Evolutionary conservation across 2,797 vertebrate species (phyloP).

Genomic region (Centroberyx gerrardi): DNA sequence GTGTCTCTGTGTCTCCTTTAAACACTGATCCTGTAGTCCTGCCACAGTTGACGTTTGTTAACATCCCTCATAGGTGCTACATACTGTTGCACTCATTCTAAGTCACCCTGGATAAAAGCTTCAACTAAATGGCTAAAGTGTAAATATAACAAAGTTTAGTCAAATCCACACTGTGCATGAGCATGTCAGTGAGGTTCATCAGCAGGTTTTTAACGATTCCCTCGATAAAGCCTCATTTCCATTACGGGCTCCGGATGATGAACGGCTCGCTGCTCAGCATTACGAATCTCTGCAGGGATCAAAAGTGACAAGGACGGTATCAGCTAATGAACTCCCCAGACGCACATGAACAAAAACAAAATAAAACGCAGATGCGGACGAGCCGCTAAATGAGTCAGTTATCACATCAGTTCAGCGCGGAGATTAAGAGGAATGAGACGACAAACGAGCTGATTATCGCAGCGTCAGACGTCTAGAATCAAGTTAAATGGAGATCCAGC

Average conservation of each 20-base stretch:
- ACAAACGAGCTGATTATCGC: neutral
- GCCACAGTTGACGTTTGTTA: too few species aligned
- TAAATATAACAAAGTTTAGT: too few species aligned
- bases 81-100: too few species aligned
- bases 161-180: too few species aligned
- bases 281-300: constrained; percentile 1
- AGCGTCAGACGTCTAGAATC: neutral
- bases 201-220: neutral
- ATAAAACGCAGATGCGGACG: neutral
- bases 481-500: too few species aligned
- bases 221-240: neutral
- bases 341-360: neutral
- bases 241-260: neutral
- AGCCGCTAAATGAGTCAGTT: neutral
- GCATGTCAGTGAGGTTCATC: neutral
- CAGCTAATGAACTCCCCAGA: neutral
- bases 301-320: constrained; percentile 8
- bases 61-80: too few species aligned
- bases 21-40: too few species aligned
- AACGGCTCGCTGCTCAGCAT: neutral
- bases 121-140: too few species aligned
- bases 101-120: too few species aligned
- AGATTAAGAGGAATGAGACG: neutral
- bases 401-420: neutral
- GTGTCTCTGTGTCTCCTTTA: too few species aligned